Evolutionary conservation across 2,113 vertebrate species (phyloP), one percentile per base, ranked within the genome.

Genomic region (Thymallus thymallus): DNA sequence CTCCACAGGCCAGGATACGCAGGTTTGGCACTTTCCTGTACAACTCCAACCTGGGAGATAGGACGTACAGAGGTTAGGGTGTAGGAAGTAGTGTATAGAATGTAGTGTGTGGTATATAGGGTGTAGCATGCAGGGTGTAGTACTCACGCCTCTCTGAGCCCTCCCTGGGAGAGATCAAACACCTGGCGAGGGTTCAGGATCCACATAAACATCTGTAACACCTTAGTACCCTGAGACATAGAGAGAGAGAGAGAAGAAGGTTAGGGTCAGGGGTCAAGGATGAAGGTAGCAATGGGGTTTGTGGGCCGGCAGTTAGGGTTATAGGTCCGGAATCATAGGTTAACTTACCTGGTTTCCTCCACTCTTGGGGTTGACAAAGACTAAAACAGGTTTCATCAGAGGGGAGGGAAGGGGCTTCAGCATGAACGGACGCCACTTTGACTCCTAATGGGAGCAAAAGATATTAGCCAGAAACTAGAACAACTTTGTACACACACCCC

Each of bases 191-290:
- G 98, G 86, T 99, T 99, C 85, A 99, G 88, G 89, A 97, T 97
- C 98, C 97, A 99, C 94, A 99, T 97, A 88, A 98, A 99, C 86
- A 98, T 98, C 72, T 98, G 97, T 68, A 99, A 91, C 83, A 99
- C 95, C 88, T 99, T 99, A 68, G 96, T 92, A 69, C 97, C 97
- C 98, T 99, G 32, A 18, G 41, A 48, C 6, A 26, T 6, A 13
- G 18, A 60, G n/a, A 60, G 56, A 61, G n/a, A 60, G 56, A 61
- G 26, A 61, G 69, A 60, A 9, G 29, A 22, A 69, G 12, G 67
- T 23, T 35, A 22, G 41, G 45, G n/a, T 22, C 35, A 68, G 67
- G 24, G 67, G 9, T 14, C 3, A 46, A n/a, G 45, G 41, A 14
- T 12, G 14, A n/a, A 12, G 9, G 5, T 20, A 20, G 20, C 30